A percentile compares a stretch with the other conserved stretches of the same genome.
phyloP scores from a whole-genome alignment of 2,797 vertebrate genomes.

The Lacerta viridis region DNA sequence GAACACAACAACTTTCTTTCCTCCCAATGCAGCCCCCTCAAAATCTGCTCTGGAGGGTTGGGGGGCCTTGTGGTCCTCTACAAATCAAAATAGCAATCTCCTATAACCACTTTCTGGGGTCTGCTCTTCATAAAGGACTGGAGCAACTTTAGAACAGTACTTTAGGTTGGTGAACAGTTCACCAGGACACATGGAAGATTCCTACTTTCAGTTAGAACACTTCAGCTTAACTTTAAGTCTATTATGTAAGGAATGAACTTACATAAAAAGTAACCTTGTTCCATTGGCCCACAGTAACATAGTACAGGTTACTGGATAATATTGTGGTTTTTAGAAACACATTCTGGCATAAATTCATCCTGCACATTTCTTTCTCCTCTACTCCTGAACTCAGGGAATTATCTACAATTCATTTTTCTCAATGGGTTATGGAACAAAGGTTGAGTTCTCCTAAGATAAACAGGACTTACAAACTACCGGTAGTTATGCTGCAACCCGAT shows the following conservation, averaged over 20 bases:
- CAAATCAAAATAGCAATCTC: neutral
- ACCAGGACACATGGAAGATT: neutral
- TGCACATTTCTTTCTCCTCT: constrained; percentile 82
- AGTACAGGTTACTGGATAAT: constrained; percentile 63
- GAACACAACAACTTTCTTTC: no score
- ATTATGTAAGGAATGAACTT: constrained; percentile 45
- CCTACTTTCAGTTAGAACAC: neutral
- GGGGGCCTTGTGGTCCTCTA: neutral
- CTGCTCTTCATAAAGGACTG: neutral
- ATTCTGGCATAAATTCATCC: constrained; percentile 73
- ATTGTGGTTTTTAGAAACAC: constrained; percentile 66
- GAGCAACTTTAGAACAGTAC: neutral
- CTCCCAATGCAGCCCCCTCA: no score
- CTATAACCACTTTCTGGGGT: neutral
- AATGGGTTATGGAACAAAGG: constrained; percentile 64
- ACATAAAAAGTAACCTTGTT: constrained; percentile 55
- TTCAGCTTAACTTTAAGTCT: constrained; percentile 30
- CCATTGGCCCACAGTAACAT: constrained; percentile 51
- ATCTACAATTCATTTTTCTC: constrained; percentile 72
- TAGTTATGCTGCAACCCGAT: no score
- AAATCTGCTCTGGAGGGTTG: no score
- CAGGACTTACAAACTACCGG: neutral
- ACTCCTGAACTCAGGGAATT: constrained; percentile 79
- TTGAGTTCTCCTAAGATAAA: constrained; percentile 11
- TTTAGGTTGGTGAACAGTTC: neutral